Percentiles rank a stretch among this genome's conserved stretches.
These are phyloP conservation scores for Argyresthia goedartella DNA, from an alignment of 2,888 invertebrate genomes.

Conservation along the genomic window DNA sequence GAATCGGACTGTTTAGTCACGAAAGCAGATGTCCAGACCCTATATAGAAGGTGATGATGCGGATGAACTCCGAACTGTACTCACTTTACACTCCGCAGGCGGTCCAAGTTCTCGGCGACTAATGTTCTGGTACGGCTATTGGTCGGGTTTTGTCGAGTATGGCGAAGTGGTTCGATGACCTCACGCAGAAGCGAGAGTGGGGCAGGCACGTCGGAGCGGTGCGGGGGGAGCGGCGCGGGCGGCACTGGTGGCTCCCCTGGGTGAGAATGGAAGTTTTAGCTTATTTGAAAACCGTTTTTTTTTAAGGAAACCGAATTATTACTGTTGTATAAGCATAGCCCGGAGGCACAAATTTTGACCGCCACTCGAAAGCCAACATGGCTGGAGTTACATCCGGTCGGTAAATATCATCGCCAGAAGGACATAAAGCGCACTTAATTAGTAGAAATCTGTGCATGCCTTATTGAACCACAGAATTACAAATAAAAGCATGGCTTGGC, in stretches of 20 bases:
- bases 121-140: conserved; percentile 43
- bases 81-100: conserved; percentile 39
- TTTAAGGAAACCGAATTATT: conserved; percentile 31
- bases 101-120: conserved; percentile 35
- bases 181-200: conserved; percentile 8
- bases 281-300: conserved; percentile 6
- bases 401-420: too few relatives aligned
- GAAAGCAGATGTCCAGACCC: too few relatives aligned
- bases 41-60: too few relatives aligned
- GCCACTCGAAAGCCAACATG: conserved; percentile 12
- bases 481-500: too few relatives aligned
- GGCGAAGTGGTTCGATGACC: conserved; percentile 28
- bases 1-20: too few relatives aligned
- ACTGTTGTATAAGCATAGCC: conserved; percentile 14
- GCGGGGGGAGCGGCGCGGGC: not conserved
- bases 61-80: conserved; percentile 16
- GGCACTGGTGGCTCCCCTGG: not conserved
- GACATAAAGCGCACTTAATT: too few relatives aligned
- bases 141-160: conserved; percentile 52
- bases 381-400: not conserved
- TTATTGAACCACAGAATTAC: too few relatives aligned
- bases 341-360: conserved; percentile 21
- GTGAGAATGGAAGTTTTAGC: not conserved
- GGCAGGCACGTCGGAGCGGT: not conserved
- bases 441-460: too few relatives aligned